A percentile compares a stretch with the other conserved stretches of the same genome.
Evolutionary conservation across 2,888 invertebrate species (phyloP).

Genomic region (Stenichneumon culpator): DNA sequence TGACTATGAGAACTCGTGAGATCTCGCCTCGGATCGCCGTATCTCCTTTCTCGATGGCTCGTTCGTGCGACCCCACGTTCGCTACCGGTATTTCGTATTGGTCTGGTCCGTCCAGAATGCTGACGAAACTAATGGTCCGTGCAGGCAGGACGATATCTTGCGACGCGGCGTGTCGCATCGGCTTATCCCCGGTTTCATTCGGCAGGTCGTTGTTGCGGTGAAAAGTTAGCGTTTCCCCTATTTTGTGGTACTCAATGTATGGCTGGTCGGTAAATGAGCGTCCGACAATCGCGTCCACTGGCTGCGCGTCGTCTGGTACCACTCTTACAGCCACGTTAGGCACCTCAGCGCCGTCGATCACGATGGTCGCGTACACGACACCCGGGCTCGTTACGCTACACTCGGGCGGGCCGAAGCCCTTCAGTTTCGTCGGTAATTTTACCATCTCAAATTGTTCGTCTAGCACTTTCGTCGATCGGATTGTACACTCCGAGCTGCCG

Average conservation of each 20-base stretch:
- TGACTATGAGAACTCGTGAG: background rate
- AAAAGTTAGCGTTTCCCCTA: background rate
- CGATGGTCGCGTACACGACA: background rate
- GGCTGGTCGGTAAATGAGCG: background rate
- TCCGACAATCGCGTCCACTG: background rate
- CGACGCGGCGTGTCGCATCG: background rate
- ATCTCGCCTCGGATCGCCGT: conserved; percentile 7
- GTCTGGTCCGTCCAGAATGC: background rate
- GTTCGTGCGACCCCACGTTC: background rate
- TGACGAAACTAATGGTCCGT: background rate
- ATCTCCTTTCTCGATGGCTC: background rate
- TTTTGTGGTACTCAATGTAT: background rate
- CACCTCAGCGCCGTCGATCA: conserved; percentile 25
- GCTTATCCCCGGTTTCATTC: background rate
- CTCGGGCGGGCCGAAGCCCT: conserved; percentile 13
- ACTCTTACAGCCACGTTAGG: background rate
- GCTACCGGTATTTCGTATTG: background rate
- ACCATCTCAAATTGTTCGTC: background rate
- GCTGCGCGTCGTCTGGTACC: background rate
- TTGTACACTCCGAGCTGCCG: conserved; percentile 55
- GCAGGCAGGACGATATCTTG: background rate
- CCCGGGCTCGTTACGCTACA: background rate
- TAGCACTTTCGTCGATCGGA: conserved; percentile 28
- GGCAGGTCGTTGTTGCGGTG: background rate
- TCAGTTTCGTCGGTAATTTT: background rate